Conservation (phyloP, 1,140 invertebrate species). For the Coelopa frigida region DNA sequence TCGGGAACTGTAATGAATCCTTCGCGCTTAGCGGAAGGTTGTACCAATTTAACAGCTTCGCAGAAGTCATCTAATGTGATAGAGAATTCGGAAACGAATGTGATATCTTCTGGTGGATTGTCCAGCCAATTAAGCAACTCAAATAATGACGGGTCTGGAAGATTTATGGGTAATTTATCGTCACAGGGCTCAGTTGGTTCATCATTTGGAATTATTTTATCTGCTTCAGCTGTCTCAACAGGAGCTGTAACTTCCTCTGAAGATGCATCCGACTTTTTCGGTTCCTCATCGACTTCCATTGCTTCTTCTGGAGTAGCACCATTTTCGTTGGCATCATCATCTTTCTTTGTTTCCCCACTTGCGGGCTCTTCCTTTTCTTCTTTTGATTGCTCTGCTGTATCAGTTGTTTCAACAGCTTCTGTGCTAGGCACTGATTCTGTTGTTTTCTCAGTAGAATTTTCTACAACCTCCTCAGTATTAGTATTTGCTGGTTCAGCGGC, state of each 20-base stretch:
- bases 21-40: slow-evolving; percentile 92
- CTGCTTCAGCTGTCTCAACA: slow-evolving; percentile 5
- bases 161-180: slow-evolving; percentile 19
- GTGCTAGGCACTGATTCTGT: not conserved
- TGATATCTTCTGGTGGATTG: slow-evolving; percentile 32
- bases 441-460: slow-evolving; percentile 19
- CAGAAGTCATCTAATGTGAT: slow-evolving; percentile 71
- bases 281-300: not conserved
- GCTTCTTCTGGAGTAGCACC: slow-evolving; percentile 11
- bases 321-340: slow-evolving; percentile 15
- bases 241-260: not conserved
- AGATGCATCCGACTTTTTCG: not conserved
- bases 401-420: not conserved
- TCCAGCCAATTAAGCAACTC: slow-evolving; percentile 51
- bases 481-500: not conserved
- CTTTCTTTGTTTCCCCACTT: no score
- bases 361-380: slow-evolving; percentile 1
- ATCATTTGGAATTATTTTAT: slow-evolving; percentile 20
- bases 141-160: slow-evolving; percentile 31
- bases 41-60: slow-evolving; percentile 70
- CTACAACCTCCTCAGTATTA: slow-evolving; percentile 15
- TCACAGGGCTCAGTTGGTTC: slow-evolving; percentile 5
- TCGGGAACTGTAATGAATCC: slow-evolving; percentile 97
- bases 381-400: not conserved
- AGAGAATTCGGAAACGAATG: slow-evolving; percentile 47